Conservation (phyloP, 2,797 vertebrate genomes). For the Iguana delicatissima region DNA sequence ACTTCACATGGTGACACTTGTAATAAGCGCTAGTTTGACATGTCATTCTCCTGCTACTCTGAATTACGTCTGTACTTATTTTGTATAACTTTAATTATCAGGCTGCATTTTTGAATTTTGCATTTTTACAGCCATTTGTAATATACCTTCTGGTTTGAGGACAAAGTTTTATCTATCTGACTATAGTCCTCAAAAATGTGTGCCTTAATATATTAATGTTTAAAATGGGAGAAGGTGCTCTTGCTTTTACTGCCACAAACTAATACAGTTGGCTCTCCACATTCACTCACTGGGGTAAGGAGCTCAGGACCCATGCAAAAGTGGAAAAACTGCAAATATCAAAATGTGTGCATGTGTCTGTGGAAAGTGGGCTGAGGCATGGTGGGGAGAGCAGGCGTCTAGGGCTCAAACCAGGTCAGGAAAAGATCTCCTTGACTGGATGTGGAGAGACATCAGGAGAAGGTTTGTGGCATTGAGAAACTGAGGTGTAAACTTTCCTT, state of each 20-base stretch:
- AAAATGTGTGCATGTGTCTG: no score
- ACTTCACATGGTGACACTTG: not conserved
- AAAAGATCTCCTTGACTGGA: no score
- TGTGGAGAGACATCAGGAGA: no score
- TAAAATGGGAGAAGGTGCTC: not conserved
- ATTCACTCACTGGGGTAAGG: no score
- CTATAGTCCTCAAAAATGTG: not conserved
- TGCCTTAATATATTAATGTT: not conserved
- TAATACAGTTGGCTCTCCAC: no score
- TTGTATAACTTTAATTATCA: not conserved
- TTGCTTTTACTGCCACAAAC: not conserved
- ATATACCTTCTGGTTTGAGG: not conserved
- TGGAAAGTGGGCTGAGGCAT: no score
- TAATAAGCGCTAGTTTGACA: not conserved
- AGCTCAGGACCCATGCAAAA: no score
- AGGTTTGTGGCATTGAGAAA: no score
- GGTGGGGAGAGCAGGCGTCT: no score
- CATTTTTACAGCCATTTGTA: not conserved
- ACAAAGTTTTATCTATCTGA: not conserved
- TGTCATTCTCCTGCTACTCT: not conserved
- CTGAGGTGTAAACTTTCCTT: no score
- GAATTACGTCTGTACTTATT: conserved; percentile 6
- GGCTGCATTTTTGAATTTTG: not conserved
- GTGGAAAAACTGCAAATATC: no score
- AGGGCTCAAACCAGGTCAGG: no score